These are phyloP conservation scores for Heptranchias perlo DNA, from an alignment of 2,113 vertebrate genomes.

Conservation along the genomic window DNA sequence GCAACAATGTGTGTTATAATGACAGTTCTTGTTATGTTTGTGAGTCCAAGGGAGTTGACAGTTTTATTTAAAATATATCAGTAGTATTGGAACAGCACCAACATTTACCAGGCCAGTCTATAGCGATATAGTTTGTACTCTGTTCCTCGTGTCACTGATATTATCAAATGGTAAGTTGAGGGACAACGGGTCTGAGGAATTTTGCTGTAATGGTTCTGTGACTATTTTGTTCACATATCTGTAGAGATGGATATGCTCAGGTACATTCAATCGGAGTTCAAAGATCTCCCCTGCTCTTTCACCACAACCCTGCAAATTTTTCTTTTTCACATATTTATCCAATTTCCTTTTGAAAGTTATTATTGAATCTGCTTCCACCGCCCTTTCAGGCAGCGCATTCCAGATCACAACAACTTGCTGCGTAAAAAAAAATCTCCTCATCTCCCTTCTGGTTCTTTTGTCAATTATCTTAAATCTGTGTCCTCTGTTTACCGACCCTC, in stretches of 20 bases:
- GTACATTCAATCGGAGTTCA: background rate
- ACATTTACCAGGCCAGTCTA: background rate
- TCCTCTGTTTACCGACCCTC: too few relatives aligned
- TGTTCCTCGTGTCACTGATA: background rate
- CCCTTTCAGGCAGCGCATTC: too few relatives aligned
- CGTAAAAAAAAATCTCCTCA: too few relatives aligned
- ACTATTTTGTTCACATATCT: background rate
- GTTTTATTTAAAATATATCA: background rate
- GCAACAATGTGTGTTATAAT: background rate
- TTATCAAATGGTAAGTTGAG: background rate
- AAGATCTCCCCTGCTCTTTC: too few relatives aligned
- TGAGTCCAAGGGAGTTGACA: background rate
- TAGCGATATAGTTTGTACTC: background rate
- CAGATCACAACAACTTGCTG: too few relatives aligned
- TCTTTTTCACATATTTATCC: too few relatives aligned
- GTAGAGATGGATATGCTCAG: background rate
- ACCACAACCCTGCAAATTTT: too few relatives aligned
- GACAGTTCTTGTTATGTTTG: background rate
- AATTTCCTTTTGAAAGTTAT: too few relatives aligned
- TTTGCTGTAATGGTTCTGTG: background rate
- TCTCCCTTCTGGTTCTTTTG: too few relatives aligned
- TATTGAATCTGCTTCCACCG: too few relatives aligned
- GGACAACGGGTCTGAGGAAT: background rate
- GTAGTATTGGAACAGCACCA: background rate
- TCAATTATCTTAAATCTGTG: too few relatives aligned